These are phyloP conservation scores for Cordylochernes scorpioides DNA, from an alignment of 2,888 invertebrate species.

Conservation along the genomic window DNA sequence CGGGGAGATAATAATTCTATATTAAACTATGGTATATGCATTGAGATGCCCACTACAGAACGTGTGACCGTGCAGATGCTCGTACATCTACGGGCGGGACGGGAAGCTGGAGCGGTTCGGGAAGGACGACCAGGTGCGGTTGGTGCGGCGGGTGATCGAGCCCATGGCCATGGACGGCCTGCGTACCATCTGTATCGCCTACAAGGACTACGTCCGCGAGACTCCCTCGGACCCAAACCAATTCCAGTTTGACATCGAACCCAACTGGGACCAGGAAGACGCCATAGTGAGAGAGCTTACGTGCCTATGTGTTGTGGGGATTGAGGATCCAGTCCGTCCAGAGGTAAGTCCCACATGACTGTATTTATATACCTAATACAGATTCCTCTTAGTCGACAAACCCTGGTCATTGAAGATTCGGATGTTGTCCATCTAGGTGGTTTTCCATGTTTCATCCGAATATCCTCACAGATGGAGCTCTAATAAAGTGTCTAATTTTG, in stretches of 20 bases:
- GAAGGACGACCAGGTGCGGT: slow-evolving; percentile 63
- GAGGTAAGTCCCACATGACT: slow-evolving; percentile 35
- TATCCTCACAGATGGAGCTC: too few relatives aligned
- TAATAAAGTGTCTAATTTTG: too few relatives aligned
- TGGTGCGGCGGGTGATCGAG: slow-evolving; percentile 78
- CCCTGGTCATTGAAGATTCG: too few relatives aligned
- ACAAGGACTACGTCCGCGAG: slow-evolving; percentile 60
- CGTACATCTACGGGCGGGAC: slow-evolving; percentile 75
- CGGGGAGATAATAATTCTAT: too few relatives aligned
- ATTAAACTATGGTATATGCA: too few relatives aligned
- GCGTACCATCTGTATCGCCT: slow-evolving; percentile 79
- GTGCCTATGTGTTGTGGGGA: slow-evolving; percentile 83
- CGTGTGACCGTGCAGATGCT: too few relatives aligned
- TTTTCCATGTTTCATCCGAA: too few relatives aligned
- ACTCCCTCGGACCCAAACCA: slow-evolving; percentile 5
- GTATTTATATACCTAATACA: background rate
- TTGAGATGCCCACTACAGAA: too few relatives aligned
- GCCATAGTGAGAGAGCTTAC: slow-evolving; percentile 72
- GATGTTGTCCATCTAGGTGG: too few relatives aligned
- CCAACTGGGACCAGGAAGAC: slow-evolving; percentile 90
- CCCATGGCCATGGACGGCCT: slow-evolving; percentile 94
- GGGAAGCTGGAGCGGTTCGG: slow-evolving; percentile 75
- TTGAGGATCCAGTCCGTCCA: slow-evolving; percentile 91
- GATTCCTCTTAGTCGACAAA: too few relatives aligned
- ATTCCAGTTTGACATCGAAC: slow-evolving; percentile 46